phyloP scores from a whole-genome alignment of 2,888 invertebrate genomes.

The Hedychridium roseum region DNA sequence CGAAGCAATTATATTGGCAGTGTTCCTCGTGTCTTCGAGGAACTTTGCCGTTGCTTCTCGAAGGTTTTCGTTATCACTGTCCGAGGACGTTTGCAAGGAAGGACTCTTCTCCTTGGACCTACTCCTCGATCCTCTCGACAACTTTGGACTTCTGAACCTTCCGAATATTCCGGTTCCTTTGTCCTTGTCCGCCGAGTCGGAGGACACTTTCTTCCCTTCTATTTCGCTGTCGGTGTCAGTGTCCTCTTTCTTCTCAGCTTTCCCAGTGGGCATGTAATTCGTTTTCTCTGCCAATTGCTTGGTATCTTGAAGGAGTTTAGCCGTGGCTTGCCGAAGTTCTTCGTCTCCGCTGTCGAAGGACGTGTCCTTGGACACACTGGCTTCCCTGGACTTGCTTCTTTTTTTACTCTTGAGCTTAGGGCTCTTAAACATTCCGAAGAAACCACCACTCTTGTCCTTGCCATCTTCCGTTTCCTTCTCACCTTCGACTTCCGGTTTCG shows the following conservation, averaged over 20 bases:
- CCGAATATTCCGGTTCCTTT: constrained; percentile 48
- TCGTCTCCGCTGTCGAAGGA: constrained; percentile 57
- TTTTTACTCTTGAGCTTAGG: constrained; percentile 48
- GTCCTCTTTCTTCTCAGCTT: constrained; percentile 30
- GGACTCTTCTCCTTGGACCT: constrained; percentile 51
- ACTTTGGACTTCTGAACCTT: constrained; percentile 52
- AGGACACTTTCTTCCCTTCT: background rate
- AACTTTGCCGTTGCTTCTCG: constrained; percentile 49
- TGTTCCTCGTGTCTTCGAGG: constrained; percentile 50
- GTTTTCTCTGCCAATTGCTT: constrained; percentile 42
- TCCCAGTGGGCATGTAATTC: constrained; percentile 24
- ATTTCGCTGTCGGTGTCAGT: constrained; percentile 18
- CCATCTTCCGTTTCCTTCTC: constrained; percentile 31
- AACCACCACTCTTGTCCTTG: constrained; percentile 47
- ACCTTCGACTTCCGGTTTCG: constrained; percentile 5
- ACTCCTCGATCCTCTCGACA: constrained; percentile 47
- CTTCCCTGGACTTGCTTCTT: constrained; percentile 50
- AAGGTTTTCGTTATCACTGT: constrained; percentile 39
- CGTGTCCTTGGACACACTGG: constrained; percentile 47
- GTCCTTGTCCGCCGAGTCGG: constrained; percentile 37
- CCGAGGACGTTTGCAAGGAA: constrained; percentile 42
- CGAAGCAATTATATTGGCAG: constrained; percentile 25
- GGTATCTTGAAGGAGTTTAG: constrained; percentile 50
- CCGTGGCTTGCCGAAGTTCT: constrained; percentile 46
- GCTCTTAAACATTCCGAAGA: constrained; percentile 56